These are phyloP conservation scores for Leucania comma DNA, from an alignment of 2,888 invertebrate genomes.

Conservation along the genomic window DNA sequence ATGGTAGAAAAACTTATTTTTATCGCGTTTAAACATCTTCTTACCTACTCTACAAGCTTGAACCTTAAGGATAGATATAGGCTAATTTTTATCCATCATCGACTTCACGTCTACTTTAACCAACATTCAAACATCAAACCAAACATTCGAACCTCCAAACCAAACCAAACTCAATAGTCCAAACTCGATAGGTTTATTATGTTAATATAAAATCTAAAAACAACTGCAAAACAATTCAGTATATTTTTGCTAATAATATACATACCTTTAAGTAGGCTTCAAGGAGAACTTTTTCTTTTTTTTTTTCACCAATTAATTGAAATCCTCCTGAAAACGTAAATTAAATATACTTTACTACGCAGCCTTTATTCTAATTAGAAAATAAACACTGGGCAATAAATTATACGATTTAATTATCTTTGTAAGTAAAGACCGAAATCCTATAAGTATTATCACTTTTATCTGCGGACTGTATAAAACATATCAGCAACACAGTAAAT, in stretches of 20 bases:
- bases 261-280: neutral
- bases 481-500: neutral
- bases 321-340: constrained; percentile 1
- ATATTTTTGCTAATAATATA: neutral
- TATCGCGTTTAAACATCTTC: neutral
- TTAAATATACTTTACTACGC: neutral
- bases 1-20: neutral
- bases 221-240: neutral
- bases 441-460: neutral
- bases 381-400: neutral
- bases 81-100: too few relatives aligned
- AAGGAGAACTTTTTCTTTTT: neutral
- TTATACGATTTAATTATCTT: neutral
- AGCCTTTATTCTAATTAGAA: neutral
- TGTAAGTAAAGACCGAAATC: neutral
- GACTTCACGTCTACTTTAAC: too few relatives aligned
- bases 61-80: too few relatives aligned
- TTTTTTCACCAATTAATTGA: neutral
- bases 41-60: neutral
- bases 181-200: too few relatives aligned
- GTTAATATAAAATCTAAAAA: neutral
- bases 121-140: too few relatives aligned
- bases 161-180: too few relatives aligned
- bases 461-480: neutral
- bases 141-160: too few relatives aligned